phyloP scores from a whole-genome alignment of 2,797 vertebrate species.

The Molossus alvarezi region DNA sequence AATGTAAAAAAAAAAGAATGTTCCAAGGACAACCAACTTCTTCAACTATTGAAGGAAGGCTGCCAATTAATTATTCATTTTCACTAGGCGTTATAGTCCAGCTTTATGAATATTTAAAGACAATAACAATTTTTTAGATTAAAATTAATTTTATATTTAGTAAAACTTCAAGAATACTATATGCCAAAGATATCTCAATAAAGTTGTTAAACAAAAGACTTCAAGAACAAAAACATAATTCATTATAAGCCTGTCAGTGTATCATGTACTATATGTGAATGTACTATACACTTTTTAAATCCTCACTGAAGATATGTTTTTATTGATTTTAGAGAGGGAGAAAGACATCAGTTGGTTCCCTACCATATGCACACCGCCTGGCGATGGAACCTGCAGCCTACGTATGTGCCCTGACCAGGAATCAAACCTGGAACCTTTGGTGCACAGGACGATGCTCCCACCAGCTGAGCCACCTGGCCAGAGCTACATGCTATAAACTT shows the following conservation, averaged over 20 bases:
- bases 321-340: not conserved
- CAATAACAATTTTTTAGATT: not conserved
- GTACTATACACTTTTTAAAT: not conserved
- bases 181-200: not conserved
- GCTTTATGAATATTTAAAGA: constrained; percentile 20
- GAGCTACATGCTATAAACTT: not conserved
- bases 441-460: not conserved
- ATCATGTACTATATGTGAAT: not conserved
- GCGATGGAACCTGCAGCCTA: not conserved
- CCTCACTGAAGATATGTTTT: not conserved
- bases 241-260: not conserved
- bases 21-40: not conserved
- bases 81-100: not conserved
- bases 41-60: not conserved
- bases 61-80: not conserved
- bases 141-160: constrained; percentile 49
- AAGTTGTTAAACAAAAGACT: not conserved
- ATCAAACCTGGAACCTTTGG: not conserved
- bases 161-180: constrained; percentile 4
- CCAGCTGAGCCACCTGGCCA: not conserved
- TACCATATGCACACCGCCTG: not conserved
- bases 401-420: not conserved
- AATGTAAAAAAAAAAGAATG: not conserved
- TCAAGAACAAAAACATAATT: constrained; percentile 8
- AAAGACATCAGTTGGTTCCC: not conserved